phyloP scores from a whole-genome alignment of 2,888 invertebrate species.

The Eupithecia centaureata region DNA sequence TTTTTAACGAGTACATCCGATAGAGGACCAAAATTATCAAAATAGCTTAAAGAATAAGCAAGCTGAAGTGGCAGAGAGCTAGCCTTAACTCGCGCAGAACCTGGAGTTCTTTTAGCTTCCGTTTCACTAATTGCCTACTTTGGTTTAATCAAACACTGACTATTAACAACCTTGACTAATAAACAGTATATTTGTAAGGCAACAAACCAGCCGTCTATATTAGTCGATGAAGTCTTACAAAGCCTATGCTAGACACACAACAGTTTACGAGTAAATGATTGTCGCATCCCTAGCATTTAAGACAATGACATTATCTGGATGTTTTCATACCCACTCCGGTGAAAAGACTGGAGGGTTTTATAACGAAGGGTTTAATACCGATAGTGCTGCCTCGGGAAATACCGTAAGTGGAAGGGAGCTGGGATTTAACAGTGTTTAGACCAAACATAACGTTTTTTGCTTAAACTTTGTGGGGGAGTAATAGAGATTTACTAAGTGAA shows the following conservation, averaged over 20 bases:
- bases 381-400: slow-evolving; percentile 46
- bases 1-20: too few relatives aligned
- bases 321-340: slow-evolving; percentile 43
- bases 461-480: slow-evolving; percentile 10
- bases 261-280: background rate
- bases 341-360: slow-evolving; percentile 40
- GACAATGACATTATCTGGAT: slow-evolving; percentile 66
- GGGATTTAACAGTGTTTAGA: slow-evolving; percentile 19
- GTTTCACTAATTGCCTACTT: background rate
- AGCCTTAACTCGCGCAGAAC: too few relatives aligned
- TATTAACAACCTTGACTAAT: background rate
- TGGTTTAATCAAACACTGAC: background rate
- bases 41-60: too few relatives aligned
- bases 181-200: background rate
- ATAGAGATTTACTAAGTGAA: slow-evolving; percentile 8
- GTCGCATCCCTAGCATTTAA: slow-evolving; percentile 46
- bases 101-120: too few relatives aligned
- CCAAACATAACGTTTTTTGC: slow-evolving; percentile 5
- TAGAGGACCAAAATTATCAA: too few relatives aligned
- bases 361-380: slow-evolving; percentile 48
- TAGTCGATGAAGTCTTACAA: background rate
- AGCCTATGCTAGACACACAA: background rate
- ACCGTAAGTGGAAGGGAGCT: slow-evolving; percentile 33
- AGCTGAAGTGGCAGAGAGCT: too few relatives aligned
- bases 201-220: background rate